Evolutionary conservation across 1,140 invertebrate species (phyloP), one percentile per base, ranked within the genome.

Genomic region (Stenopsyche tienmushanensis): DNA sequence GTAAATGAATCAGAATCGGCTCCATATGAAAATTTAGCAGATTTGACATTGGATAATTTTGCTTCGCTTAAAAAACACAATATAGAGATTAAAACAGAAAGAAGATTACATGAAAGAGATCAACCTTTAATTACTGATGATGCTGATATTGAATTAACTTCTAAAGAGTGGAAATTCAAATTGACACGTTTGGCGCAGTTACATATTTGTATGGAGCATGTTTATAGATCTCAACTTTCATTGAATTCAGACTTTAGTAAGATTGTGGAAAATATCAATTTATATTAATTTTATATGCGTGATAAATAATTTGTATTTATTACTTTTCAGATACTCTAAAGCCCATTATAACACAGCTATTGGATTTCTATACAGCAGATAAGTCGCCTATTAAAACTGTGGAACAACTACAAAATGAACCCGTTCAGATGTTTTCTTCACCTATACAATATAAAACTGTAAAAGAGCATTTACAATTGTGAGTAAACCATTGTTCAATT

Each of bases 381-480:
- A 76, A 75, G 26, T 81, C 79, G 0, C 75, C 79, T 0, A 74
- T 81, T 7, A 77, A 75, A 62, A 78, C 77, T 1, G 76, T 79
- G 1, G 78, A 77, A 0, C 78, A 81, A 39, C 49, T 81, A 3
- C 70, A 78, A 57, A 78, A 74, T 52, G 78, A 80, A 39, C 77
- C 78, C 0, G 71, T 77, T 5, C 75, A 78, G 45, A 75, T 71
- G 26, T 75, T 79, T 21, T 66, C 64, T 2, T 65, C 80, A 50
- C 75, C 78, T 0, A 73, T 80, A 13, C 71, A 76, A 5, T 80
- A 78, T 65, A 80, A 75, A 25, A 72, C 76, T 3, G 77, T 81
- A 0, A 75, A 77, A 60, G 78, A 80, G 62, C 77, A 79, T 64
- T 73, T 80, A 20, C 78, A 79, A 77, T 80, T 67, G 78, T 77